These are phyloP conservation scores for Hiodon tergisus DNA, from an alignment of 2,113 vertebrate species.

Conservation along the genomic window DNA sequence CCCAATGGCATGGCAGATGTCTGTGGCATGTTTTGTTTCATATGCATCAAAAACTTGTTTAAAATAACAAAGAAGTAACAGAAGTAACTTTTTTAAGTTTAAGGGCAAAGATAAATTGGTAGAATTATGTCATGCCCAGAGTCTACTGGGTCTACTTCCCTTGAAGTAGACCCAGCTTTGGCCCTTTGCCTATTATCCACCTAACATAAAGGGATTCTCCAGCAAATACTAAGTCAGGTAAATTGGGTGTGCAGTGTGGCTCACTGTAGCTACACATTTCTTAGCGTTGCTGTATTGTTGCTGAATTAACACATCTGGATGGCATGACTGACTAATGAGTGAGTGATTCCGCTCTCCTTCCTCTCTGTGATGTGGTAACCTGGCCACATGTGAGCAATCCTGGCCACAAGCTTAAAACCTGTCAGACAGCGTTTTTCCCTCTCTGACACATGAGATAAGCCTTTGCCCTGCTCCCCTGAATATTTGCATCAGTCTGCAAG, in stretches of 20 bases:
- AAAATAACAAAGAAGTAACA: no score
- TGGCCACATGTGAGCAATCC: conserved; percentile 17
- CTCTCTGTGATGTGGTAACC: background rate
- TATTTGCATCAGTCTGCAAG: conserved; percentile 30
- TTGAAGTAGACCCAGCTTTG: no score
- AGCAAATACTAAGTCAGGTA: background rate
- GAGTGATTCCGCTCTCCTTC: background rate
- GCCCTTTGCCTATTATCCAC: no score
- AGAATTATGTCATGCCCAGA: no score
- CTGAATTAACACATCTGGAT: conserved; percentile 13
- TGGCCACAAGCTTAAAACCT: conserved; percentile 16
- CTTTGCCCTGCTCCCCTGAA: conserved; percentile 41
- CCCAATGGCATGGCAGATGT: no score
- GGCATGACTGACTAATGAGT: conserved; percentile 18
- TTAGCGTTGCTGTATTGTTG: background rate
- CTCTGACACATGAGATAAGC: conserved; percentile 34
- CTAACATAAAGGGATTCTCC: no score
- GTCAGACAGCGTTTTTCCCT: conserved; percentile 40
- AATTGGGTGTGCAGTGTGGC: background rate
- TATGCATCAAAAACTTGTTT: no score
- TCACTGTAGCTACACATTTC: no score
- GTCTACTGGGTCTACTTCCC: no score
- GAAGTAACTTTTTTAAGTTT: no score
- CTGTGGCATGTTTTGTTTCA: no score
- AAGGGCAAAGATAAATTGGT: no score